These are phyloP conservation scores for Steatocranus sp. DNA, from an alignment of 2,797 vertebrate species.

Conservation along the genomic window DNA sequence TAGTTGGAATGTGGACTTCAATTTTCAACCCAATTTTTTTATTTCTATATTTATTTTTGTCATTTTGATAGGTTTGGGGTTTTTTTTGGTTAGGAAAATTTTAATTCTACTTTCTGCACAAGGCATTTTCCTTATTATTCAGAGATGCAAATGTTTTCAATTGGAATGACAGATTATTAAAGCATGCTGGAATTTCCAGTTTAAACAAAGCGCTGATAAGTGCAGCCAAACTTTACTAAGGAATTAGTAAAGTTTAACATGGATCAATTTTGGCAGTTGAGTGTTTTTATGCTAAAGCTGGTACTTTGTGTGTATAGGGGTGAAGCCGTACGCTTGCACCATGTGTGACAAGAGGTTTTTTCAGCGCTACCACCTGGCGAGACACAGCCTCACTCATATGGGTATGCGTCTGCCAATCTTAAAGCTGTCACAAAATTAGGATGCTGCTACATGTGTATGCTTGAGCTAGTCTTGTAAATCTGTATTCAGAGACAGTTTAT, in stretches of 20 bases:
- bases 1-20: constrained; percentile 1
- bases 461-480: constrained; percentile 32
- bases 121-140: background rate
- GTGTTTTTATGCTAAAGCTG: constrained; percentile 69
- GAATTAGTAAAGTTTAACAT: constrained; percentile 69
- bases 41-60: background rate
- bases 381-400: constrained; percentile 81
- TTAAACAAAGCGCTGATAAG: constrained; percentile 59
- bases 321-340: constrained; percentile 81
- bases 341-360: constrained; percentile 82
- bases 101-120: background rate
- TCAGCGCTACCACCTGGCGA: constrained; percentile 80
- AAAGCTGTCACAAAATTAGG: constrained; percentile 61
- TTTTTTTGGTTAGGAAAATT: background rate
- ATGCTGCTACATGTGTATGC: constrained; percentile 52
- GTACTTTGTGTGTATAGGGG: constrained; percentile 78
- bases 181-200: constrained; percentile 37
- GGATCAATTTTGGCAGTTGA: constrained; percentile 79
- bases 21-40: background rate
- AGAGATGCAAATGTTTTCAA: constrained; percentile 28
- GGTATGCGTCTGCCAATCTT: constrained; percentile 74
- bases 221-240: constrained; percentile 73
- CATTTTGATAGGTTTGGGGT: background rate
- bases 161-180: constrained; percentile 41
- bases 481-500: constrained; percentile 36